Base-by-base conservation (phyloP, 2,113 vertebrate species). In the Tupaia chinensis region DNA sequence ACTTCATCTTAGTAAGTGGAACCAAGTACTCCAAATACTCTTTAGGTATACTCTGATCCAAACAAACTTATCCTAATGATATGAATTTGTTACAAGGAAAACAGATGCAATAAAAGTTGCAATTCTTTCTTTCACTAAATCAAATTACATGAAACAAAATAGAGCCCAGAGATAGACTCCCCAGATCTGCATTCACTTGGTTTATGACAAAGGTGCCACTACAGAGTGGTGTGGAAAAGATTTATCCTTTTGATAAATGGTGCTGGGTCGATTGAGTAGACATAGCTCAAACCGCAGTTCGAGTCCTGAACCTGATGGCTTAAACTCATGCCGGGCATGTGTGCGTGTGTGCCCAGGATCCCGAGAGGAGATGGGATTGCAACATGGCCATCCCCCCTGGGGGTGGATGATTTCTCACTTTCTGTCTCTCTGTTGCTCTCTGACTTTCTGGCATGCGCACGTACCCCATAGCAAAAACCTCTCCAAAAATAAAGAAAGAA, bases 41-140 rank as follows among this genome's bases (percentile, higher is more conserved):
- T 58, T 22, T 6, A 13, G 60, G 54, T 27, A 20, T 7, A 12
- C 44, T 92, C 63, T 76, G 44, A 87, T 63, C 22, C 20, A 65
- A 70, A 58, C 22, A 29, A 63, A 65, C 7, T 65, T 56, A 60
- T 16, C 32, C 56, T n/a, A 44, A 72, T 32, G 56, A 12, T 29
- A 20, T 3, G 23, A 15, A 93, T 56, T 56, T 72, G 56, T 58
- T 95, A 70, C 11, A 74, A 83, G 88, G 25, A 69, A 19, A 11
- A 14, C n/a, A 79, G 68, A 80, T 94, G 68, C 34, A 87, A 87
- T 54, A 89, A 95, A 84, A 32, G 19, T 66, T 27, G 69, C 44
- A 70, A 65, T 63, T 89, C 70, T 93, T 92, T 61, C 81, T 73
- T 94, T 78, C 73, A 12, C 58, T 69, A 54, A 83, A 74, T 92